phyloP scores from a whole-genome alignment of 2,113 vertebrate species.

The Oryzias woworae region DNA sequence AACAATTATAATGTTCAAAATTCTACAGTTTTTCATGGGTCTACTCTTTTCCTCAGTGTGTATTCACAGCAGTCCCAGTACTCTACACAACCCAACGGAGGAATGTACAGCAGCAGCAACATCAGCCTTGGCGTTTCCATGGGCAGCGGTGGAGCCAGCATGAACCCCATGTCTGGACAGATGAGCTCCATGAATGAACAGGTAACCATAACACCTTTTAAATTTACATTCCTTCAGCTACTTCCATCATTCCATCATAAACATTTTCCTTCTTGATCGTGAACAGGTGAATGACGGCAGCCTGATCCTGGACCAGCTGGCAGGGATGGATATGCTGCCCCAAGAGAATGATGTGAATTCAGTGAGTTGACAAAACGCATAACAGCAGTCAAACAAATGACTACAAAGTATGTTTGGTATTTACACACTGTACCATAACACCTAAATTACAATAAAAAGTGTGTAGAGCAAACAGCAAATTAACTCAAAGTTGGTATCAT shows the following conservation, averaged over 20 bases:
- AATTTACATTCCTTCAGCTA: neutral
- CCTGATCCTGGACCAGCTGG: slow-evolving; percentile 65
- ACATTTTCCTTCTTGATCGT: neutral
- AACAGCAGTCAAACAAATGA: neutral
- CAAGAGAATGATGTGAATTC: slow-evolving; percentile 52
- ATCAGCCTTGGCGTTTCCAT: slow-evolving; percentile 86
- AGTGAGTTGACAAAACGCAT: slow-evolving; percentile 37
- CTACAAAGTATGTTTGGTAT: neutral
- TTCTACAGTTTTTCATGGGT: neutral
- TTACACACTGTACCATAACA: too few species aligned
- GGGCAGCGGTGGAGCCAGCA: slow-evolving; percentile 85
- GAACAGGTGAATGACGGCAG: slow-evolving; percentile 53
- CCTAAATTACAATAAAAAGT: neutral
- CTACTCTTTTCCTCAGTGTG: slow-evolving; percentile 76
- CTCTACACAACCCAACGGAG: slow-evolving; percentile 84
- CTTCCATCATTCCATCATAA: neutral
- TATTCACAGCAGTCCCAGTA: slow-evolving; percentile 88
- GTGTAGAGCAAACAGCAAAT: neutral
- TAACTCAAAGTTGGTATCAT: too few species aligned
- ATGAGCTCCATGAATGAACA: slow-evolving; percentile 92
- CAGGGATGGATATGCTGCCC: slow-evolving; percentile 60
- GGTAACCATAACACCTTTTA: slow-evolving; percentile 66
- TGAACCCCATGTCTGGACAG: slow-evolving; percentile 91
- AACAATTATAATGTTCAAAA: neutral
- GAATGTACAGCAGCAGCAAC: slow-evolving; percentile 87